Evolutionary conservation across 2,113 vertebrate genomes (phyloP).

Genomic region (Pteruthius melanotis): DNA sequence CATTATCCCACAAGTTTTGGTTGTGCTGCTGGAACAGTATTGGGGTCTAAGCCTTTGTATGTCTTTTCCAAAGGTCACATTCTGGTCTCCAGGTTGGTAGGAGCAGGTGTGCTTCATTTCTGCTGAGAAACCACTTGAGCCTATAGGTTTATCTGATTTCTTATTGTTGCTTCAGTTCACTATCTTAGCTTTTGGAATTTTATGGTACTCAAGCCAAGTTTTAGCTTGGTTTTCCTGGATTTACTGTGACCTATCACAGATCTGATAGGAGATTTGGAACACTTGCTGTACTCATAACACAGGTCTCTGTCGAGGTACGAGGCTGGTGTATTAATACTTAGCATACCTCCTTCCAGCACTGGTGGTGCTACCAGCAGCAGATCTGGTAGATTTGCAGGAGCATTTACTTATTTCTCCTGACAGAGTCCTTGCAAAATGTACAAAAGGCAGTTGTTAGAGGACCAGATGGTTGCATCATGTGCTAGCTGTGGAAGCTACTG

Average conservation of each 20-base stretch:
- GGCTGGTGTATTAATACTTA: background rate
- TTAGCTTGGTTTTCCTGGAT: background rate
- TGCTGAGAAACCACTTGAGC: background rate
- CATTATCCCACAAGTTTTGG: background rate
- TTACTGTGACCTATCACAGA: background rate
- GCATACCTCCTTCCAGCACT: background rate
- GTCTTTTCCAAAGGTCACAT: background rate
- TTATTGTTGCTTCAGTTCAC: background rate
- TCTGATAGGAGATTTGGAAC: background rate
- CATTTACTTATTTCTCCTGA: background rate
- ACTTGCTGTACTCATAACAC: background rate
- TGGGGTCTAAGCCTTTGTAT: background rate
- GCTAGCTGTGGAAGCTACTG: conserved; percentile 1
- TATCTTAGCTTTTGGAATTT: background rate
- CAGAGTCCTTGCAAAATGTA: background rate
- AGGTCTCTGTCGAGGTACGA: background rate
- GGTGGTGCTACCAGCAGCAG: background rate
- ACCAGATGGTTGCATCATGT: conserved; percentile 9
- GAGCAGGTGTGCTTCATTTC: background rate
- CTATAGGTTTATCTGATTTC: background rate
- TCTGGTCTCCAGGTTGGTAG: background rate
- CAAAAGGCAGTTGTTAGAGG: conserved; percentile 20
- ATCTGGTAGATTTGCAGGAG: background rate
- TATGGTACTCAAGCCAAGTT: background rate
- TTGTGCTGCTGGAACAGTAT: background rate